phyloP scores from a whole-genome alignment of 2,797 vertebrate species.

The Catharus ustulatus region DNA sequence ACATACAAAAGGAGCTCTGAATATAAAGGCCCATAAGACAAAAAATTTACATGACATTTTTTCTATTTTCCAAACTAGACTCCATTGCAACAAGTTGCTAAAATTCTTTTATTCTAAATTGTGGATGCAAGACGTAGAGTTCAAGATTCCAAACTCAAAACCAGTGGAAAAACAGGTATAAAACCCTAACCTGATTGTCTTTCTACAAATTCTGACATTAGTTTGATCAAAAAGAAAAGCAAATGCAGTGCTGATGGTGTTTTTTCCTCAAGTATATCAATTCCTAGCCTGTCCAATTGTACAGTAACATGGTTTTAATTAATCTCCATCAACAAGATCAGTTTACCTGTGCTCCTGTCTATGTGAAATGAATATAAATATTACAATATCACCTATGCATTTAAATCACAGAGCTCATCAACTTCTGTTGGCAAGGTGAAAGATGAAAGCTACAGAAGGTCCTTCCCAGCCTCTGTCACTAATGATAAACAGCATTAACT shows the following conservation, averaged over 20 bases:
- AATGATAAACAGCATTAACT: constrained; percentile 89
- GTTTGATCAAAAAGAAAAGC: background rate
- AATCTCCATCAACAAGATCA: constrained; percentile 62
- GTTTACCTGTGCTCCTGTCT: constrained; percentile 76
- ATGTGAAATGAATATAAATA: constrained; percentile 78
- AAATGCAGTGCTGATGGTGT: background rate
- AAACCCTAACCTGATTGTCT: background rate
- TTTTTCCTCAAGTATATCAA: background rate
- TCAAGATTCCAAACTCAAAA: background rate
- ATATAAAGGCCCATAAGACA: background rate
- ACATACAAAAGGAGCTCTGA: background rate
- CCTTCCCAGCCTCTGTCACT: constrained; percentile 80
- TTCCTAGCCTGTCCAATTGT: background rate
- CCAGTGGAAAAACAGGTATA: background rate
- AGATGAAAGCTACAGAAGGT: constrained; percentile 78
- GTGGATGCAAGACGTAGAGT: background rate
- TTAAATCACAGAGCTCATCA: constrained; percentile 84
- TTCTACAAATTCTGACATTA: background rate
- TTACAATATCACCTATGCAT: constrained; percentile 77
- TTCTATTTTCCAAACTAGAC: background rate
- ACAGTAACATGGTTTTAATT: constrained; percentile 71
- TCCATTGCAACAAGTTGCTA: background rate
- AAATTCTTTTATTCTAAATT: background rate
- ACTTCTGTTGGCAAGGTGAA: constrained; percentile 78
- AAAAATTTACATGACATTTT: background rate